Evolutionary conservation across 1,140 invertebrate species (phyloP), one percentile per base, ranked within the genome.

Genomic region (Drosophila mojavensis): DNA sequence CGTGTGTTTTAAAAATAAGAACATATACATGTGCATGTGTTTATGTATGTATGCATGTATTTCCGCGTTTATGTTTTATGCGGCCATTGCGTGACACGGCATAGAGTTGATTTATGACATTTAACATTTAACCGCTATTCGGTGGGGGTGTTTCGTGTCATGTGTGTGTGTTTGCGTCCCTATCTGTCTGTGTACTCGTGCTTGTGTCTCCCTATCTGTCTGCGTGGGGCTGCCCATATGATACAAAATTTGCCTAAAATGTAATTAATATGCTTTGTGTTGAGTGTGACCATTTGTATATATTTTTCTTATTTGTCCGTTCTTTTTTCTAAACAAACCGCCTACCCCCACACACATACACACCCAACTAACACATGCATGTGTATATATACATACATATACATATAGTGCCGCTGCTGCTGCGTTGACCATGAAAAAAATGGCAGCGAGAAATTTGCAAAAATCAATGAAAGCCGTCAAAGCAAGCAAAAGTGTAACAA

Each of bases 391-490:
- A 65, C 60, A 61, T 61, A 73, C 62, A 66, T 39, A 76, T 30
- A 55, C 36, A 73, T 30, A 55, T 41, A 73, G 64, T 74, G 68
- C 33, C 39, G 51, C 28, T 41, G 47, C 56, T 45, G 60, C 61
- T 58, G 61, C 53, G 48, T 88, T 86, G 83, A 86, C 83, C 83
- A 86, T 88, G 83, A 88, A 86, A 39, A 39, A 75, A 86, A 83
- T 79, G 83, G 68, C 79, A 88, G 69, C 76, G 83, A 88, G 84
- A 83, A 88, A 88, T 83, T 86, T 53, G 72, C 83, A 68, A 86
- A 86, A 86, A 86, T 86, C 83, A 86, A 86, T 86, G 83, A 88
- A 78, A 78, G 73, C 75, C 60, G 55, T 60, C 48, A 78, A 69
- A 56, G 60, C 64, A 60, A 69, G 62, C 79, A 84, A 84, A 83